Percentiles rank a stretch among this genome's conserved stretches.
Conservation (phyloP, 2,888 invertebrate species). For the Eudemis profundana region DNA sequence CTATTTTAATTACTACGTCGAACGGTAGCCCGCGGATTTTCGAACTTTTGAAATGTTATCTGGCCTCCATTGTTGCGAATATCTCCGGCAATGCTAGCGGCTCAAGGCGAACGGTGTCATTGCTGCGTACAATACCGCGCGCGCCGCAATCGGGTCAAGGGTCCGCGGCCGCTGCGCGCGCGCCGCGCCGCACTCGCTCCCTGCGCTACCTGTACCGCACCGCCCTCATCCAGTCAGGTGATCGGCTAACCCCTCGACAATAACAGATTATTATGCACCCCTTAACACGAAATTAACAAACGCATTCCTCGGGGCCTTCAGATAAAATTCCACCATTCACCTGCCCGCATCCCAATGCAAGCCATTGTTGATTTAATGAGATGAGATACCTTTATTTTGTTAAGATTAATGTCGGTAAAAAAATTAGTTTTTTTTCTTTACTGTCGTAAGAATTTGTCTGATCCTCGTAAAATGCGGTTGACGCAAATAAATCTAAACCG, state of each 20-base stretch:
- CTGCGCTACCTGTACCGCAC: constrained; percentile 42
- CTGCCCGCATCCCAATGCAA: constrained; percentile 69
- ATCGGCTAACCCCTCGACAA: constrained; percentile 59
- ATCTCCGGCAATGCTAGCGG: constrained; percentile 84
- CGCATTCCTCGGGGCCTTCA: constrained; percentile 65
- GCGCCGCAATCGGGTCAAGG: constrained; percentile 82
- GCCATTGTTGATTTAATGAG: constrained; percentile 64
- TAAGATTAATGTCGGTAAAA: constrained; percentile 35
- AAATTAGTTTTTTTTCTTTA: constrained; percentile 39
- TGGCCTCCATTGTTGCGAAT: constrained; percentile 85
- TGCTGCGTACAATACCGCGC: constrained; percentile 82
- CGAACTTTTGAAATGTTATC: constrained; percentile 84
- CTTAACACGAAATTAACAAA: constrained; percentile 61
- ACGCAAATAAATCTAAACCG: constrained; percentile 39
- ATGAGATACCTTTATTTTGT: constrained; percentile 59
- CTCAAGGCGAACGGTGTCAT: constrained; percentile 85
- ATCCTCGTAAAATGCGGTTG: constrained; percentile 40
- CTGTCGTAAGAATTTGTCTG: constrained; percentile 43
- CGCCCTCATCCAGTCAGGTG: constrained; percentile 74
- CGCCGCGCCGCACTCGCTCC: constrained; percentile 52
- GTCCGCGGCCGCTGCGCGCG: constrained; percentile 59
- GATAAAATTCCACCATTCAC: constrained; percentile 72
- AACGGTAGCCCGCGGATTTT: constrained; percentile 76
- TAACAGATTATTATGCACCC: constrained; percentile 71
- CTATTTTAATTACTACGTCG: constrained; percentile 73